These are phyloP conservation scores for Drosophila lutescens DNA, from an alignment of 2,888 invertebrate genomes.

Conservation along the genomic window DNA sequence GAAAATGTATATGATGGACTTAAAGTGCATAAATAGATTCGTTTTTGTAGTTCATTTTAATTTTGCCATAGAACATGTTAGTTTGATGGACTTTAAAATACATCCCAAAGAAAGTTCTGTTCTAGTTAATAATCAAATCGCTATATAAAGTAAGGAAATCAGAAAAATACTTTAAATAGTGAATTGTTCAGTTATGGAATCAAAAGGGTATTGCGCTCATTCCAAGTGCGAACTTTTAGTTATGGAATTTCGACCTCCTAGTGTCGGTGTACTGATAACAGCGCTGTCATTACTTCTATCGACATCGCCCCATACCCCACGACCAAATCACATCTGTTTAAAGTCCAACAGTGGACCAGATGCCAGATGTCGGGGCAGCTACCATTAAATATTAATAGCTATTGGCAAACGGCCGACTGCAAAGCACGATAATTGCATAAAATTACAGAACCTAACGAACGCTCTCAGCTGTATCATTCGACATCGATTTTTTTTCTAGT, in stretches of 20 bases:
- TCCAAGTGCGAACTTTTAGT: background rate
- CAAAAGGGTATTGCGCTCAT: background rate
- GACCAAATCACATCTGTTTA: constrained; percentile 10
- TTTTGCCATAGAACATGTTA: background rate
- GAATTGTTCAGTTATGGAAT: no score
- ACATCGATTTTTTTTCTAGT: constrained; percentile 31
- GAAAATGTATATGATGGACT: background rate
- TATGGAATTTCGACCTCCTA: constrained; percentile 1
- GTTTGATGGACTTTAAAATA: background rate
- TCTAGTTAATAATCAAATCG: no score
- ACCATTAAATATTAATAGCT: constrained; percentile 47
- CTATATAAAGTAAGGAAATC: no score
- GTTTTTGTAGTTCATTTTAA: background rate
- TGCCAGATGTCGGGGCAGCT: constrained; percentile 37
- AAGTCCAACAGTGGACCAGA: constrained; percentile 35
- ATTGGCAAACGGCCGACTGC: constrained; percentile 27
- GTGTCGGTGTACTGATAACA: constrained; percentile 17
- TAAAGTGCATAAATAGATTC: background rate
- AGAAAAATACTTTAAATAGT: no score
- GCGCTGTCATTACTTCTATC: background rate
- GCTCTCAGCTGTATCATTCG: constrained; percentile 24
- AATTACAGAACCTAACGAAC: constrained; percentile 29
- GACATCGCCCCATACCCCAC: background rate
- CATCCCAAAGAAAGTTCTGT: background rate
- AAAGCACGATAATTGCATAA: constrained; percentile 42